Evolutionary conservation across 2,113 vertebrate species (phyloP).

Genomic region (Rhipidura dahli): DNA sequence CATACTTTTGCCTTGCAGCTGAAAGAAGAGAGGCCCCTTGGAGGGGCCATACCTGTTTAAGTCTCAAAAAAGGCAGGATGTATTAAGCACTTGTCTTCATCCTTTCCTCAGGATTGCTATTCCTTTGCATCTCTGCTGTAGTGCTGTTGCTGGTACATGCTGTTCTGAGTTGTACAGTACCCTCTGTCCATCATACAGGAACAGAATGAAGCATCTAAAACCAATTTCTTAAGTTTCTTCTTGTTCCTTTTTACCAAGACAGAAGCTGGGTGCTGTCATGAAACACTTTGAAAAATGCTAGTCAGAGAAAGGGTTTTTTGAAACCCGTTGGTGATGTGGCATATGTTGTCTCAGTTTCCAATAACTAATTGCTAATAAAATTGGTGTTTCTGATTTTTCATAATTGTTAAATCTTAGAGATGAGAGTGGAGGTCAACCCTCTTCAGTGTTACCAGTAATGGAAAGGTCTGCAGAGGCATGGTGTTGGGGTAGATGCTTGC

Average conservation of each 20-base stretch:
- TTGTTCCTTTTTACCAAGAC: background rate
- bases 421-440: background rate
- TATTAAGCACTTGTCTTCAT: background rate
- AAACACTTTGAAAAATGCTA: background rate
- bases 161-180: background rate
- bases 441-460: background rate
- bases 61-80: background rate
- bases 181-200: accelerated
- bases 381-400: background rate
- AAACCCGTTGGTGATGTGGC: background rate
- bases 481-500: accelerated
- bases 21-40: background rate
- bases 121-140: accelerated
- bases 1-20: accelerated
- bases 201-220: background rate
- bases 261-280: background rate
- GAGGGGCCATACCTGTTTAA: background rate
- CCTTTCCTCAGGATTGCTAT: background rate
- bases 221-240: background rate
- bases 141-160: accelerated
- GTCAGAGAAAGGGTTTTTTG: background rate
- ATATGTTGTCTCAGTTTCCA: background rate
- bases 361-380: background rate
- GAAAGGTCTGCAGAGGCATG: background rate
- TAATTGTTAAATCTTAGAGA: background rate